Percentiles rank a stretch among this genome's conserved stretches.
Evolutionary conservation across 2,888 invertebrate genomes (phyloP).

Genomic region (Tholera decimalis): DNA sequence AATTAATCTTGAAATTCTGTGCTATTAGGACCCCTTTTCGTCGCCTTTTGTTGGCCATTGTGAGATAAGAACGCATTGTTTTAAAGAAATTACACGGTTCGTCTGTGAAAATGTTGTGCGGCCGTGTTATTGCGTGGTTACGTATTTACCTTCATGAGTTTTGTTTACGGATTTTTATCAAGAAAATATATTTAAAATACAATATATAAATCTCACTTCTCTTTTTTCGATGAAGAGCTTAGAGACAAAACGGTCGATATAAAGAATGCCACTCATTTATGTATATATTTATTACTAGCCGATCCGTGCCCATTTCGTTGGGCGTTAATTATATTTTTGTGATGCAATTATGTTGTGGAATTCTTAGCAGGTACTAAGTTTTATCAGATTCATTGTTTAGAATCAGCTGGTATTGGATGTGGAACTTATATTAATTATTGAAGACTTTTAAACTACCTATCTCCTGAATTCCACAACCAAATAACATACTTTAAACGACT

Average conservation of each 20-base stretch:
- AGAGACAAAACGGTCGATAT: not conserved
- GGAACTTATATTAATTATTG: no score
- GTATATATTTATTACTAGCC: no score
- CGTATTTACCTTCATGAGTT: slow-evolving; percentile 30
- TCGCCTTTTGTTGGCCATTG: slow-evolving; percentile 72
- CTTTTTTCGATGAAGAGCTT: not conserved
- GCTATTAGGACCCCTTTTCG: slow-evolving; percentile 70
- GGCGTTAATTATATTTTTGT: no score
- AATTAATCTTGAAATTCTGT: slow-evolving; percentile 74
- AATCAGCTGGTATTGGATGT: no score
- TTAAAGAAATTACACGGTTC: slow-evolving; percentile 69
- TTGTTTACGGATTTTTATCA: slow-evolving; percentile 32
- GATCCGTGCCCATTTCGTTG: no score
- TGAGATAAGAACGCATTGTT: slow-evolving; percentile 75
- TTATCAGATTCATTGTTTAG: no score
- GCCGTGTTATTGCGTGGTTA: slow-evolving; percentile 51
- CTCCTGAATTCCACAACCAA: no score
- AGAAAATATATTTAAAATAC: slow-evolving; percentile 5
- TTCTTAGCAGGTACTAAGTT: no score
- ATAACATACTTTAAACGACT: no score
- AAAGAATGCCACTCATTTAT: no score
- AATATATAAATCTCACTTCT: not conserved
- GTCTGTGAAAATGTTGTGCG: slow-evolving; percentile 66
- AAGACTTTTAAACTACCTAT: no score
- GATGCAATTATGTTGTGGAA: no score